phyloP scores from a whole-genome alignment of 2,797 vertebrate genomes.

The Mormyrus hasselquistii region DNA sequence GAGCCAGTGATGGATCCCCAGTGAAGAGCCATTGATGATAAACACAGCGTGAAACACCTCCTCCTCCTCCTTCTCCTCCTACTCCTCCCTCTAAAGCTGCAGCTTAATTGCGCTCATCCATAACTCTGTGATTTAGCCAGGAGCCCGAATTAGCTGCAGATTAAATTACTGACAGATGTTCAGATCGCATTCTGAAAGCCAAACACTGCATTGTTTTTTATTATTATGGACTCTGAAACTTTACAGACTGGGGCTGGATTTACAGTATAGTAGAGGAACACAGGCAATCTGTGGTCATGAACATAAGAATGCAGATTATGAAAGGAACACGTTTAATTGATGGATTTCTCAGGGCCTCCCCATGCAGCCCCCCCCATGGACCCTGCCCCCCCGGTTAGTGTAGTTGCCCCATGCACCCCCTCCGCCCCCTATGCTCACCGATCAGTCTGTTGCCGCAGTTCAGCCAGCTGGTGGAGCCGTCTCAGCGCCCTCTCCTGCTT shows the following conservation, averaged over 20 bases:
- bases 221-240: neutral
- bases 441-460: slow-evolving; percentile 80
- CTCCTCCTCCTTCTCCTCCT: neutral
- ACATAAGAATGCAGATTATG: neutral
- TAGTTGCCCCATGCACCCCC: neutral
- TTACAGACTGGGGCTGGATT: neutral
- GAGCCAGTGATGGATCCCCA: neutral
- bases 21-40: neutral
- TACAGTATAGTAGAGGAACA: neutral
- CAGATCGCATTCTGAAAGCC: neutral
- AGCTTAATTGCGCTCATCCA: neutral
- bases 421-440: slow-evolving; percentile 58
- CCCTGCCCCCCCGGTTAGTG: neutral
- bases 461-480: slow-evolving; percentile 86
- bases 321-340: neutral
- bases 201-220: neutral
- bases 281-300: neutral
- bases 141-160: neutral
- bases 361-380: neutral
- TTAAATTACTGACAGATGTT: slow-evolving; percentile 19
- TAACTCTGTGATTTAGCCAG: slow-evolving; percentile 2
- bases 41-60: neutral
- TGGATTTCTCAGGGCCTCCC: neutral
- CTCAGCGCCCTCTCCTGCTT: slow-evolving; percentile 94
- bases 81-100: neutral